Base-by-base conservation (phyloP, 2,888 invertebrate species). In the Autographa gamma region DNA sequence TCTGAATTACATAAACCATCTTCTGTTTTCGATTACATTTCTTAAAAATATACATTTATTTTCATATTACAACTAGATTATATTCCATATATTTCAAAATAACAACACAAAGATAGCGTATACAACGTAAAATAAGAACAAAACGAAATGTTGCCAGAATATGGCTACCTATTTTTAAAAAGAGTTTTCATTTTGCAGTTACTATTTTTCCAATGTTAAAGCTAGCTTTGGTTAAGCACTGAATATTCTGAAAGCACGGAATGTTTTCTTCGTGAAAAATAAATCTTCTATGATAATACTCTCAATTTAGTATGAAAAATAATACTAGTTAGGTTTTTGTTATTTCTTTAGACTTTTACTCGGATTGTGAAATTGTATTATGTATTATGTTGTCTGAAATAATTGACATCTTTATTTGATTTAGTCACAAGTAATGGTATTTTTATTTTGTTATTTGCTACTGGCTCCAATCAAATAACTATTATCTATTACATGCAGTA, bases 171-270 rank as follows among this genome's bases (percentile, higher is more conserved):
- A 65, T 63, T 75, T 25, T 34, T 59, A 67, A 77, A 25, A 70
- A 79, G 19, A 67, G 59, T 60, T 69, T 79, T 75, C 59, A 79
- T 70, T 77, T 67, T 31, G 32, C 63, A 60, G 31, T 77, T 70
- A 64, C 62, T 60, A 60, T 79, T 77, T 77, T 67, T 43, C 32
- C 61, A 75, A 70, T 75, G 52, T 31, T 66, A 79, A 75, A 60
- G 14, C 41, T 41, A 60, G 64, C 56, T 66, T 62, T 8, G 14
- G 61, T 11, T 60, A 66, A 54, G 61, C 31, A 32, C 48, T 48
- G 48, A 48, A 48, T 48, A 48, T 48, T 48, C n/a, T 48, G 48
- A 48, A 48, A 48, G 48, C 31, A 48, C n/a, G n/a, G n/a, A 48
- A 48, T 48, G 48, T 48, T 48, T 48, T 48, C 48, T 48, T n/a